A percentile compares a stretch with the other conserved stretches of the same genome.
phyloP scores from a whole-genome alignment of 1,140 invertebrate genomes.

The Calliopsis andreniformis region DNA sequence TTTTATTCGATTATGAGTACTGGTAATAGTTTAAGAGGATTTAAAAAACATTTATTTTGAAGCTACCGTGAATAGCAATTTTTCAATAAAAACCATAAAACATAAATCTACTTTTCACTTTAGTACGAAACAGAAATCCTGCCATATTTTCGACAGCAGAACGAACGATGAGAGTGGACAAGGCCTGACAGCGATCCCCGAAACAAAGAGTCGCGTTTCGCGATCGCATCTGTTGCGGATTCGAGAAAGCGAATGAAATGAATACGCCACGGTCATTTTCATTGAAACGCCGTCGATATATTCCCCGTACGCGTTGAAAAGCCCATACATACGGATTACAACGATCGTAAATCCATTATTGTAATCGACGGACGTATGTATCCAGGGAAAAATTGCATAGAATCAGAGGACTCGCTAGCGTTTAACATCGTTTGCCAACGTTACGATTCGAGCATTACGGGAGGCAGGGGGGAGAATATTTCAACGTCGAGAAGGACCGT shows the following conservation, averaged over 20 bases:
- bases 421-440: slow-evolving; percentile 22
- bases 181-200: neutral
- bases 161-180: no score
- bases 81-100: no score
- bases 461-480: neutral
- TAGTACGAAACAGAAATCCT: no score
- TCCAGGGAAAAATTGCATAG: neutral
- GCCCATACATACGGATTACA: neutral
- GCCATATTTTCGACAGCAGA: no score
- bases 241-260: neutral
- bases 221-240: neutral
- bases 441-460: slow-evolving; percentile 6
- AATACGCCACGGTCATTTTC: neutral
- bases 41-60: no score
- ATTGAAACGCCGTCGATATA: neutral
- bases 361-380: slow-evolving; percentile 1
- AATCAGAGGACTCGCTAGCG: neutral
- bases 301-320: neutral
- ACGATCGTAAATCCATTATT: slow-evolving; percentile 22
- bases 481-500: neutral
- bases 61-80: no score
- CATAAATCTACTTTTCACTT: no score
- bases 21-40: no score
- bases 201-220: neutral
- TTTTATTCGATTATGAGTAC: no score